These are phyloP conservation scores for Rhyzopertha dominica DNA, from an alignment of 1,140 invertebrate species.

Conservation along the genomic window DNA sequence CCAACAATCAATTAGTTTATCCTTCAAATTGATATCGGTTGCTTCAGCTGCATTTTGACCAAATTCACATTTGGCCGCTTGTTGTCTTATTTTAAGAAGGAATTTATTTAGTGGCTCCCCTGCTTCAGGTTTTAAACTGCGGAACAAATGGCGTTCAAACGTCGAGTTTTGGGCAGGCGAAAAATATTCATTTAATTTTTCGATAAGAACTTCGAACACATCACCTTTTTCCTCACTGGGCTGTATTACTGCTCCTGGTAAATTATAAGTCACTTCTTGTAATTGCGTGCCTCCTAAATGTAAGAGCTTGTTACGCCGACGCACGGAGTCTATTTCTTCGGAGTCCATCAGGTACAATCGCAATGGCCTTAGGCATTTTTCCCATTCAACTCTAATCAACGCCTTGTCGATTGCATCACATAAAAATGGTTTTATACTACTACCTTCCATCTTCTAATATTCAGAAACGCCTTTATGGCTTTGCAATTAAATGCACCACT, in stretches of 20 bases:
- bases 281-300: slow-evolving; percentile 32
- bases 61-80: slow-evolving; percentile 34
- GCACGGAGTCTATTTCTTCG: slow-evolving; percentile 22
- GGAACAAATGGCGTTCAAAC: slow-evolving; percentile 35
- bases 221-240: slow-evolving; percentile 18
- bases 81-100: slow-evolving; percentile 28
- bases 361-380: slow-evolving; percentile 18
- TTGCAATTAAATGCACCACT: no score
- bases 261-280: slow-evolving; percentile 34
- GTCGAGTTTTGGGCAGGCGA: slow-evolving; percentile 6
- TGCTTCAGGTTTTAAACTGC: slow-evolving; percentile 24
- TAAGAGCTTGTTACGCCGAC: slow-evolving; percentile 33
- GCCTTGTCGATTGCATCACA: slow-evolving; percentile 18
- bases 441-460: no score
- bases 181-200: slow-evolving; percentile 9
- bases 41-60: slow-evolving; percentile 24
- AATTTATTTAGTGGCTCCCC: slow-evolving; percentile 23
- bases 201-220: slow-evolving; percentile 16
- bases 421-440: slow-evolving; percentile 18
- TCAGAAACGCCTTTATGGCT: no score
- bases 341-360: slow-evolving; percentile 17
- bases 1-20: slow-evolving; percentile 34
- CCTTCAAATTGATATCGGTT: slow-evolving; percentile 29
- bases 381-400: slow-evolving; percentile 15
- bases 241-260: slow-evolving; percentile 24